Evolutionary conservation across 2,113 vertebrate species (phyloP), one percentile per base, ranked within the genome.

Genomic region (Upupa epops): DNA sequence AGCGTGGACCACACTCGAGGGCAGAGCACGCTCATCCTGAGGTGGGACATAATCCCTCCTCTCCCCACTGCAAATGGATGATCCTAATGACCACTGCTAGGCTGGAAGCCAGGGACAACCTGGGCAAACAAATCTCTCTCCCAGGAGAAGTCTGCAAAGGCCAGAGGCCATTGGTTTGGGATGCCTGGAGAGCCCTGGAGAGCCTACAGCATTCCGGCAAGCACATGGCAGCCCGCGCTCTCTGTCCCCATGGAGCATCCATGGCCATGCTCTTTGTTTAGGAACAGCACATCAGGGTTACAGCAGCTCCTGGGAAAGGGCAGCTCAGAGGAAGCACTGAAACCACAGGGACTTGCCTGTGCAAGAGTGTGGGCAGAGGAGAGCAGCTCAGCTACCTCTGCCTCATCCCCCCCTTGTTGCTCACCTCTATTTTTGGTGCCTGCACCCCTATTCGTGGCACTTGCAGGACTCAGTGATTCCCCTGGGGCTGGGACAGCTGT

Each of bases 241-340:
- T 7, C 1, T 2, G 0, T 85, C 93, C 64, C 75, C 31, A 25
- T 86, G 66, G 88, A 84, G 77, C 74, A 54, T 7, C 63, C 60
- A 22, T 36, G 42, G 74, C 86, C 16, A 1, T 6, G 17, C 51
- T 22, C 22, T 94, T 73, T 88, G 89, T 93, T 95, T 91, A 88
- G 94, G 78, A 89, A 58, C 78, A 79, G 89, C 71, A 22, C 17
- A 8, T 69, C 9, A 5, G 86, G 95, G 92, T 94, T 84, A 85
- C 2, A 0, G 86, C 94, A 76, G 93, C 93, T 93, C 90, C 91
- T 95, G 95, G 96, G 92, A 96, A 96, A 96, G 93, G 93, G 42
- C 92, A 96, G 71, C 52, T 28, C 4, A 2, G 68, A 96, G 95
- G 92, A 96, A 96, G 68, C 68, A 20, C 37, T 1, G 10, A 58